These are phyloP conservation scores for Dicycla oo DNA, from an alignment of 2,888 invertebrate species.

Conservation along the genomic window DNA sequence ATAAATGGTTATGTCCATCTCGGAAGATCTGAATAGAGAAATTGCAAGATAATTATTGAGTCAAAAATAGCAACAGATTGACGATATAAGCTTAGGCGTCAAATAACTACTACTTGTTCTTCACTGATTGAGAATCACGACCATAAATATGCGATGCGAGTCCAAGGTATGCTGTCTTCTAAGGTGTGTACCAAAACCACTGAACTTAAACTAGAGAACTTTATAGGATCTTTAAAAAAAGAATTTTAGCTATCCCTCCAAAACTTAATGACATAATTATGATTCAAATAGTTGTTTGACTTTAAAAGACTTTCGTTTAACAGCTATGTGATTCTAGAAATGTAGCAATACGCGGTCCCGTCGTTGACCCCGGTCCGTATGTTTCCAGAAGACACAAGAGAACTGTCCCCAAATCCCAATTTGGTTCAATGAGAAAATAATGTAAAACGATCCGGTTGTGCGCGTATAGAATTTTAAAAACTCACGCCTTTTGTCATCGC, in stretches of 20 bases:
- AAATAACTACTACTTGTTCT: not conserved
- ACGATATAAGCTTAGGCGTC: not conserved
- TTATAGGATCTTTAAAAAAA: no score
- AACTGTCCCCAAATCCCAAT: slow-evolving; percentile 80
- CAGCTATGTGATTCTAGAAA: not conserved
- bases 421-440: slow-evolving; percentile 81
- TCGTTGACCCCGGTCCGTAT: slow-evolving; percentile 20
- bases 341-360: not conserved
- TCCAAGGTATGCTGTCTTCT: not conserved
- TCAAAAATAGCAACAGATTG: not conserved
- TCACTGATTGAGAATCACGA: no score
- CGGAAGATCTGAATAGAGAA: no score
- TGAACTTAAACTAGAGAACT: not conserved
- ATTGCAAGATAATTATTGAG: no score
- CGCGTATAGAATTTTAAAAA: slow-evolving; percentile 79
- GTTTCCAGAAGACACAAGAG: slow-evolving; percentile 51
- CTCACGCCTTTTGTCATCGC: slow-evolving; percentile 60
- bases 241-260: no score
- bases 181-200: not conserved
- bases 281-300: not conserved
- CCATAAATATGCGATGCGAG: no score
- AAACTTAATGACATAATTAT: no score
- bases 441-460: slow-evolving; percentile 79
- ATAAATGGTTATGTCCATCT: no score
- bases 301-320: not conserved